Conservation (phyloP, 2,888 invertebrate genomes). For the Stenurella melanura region DNA sequence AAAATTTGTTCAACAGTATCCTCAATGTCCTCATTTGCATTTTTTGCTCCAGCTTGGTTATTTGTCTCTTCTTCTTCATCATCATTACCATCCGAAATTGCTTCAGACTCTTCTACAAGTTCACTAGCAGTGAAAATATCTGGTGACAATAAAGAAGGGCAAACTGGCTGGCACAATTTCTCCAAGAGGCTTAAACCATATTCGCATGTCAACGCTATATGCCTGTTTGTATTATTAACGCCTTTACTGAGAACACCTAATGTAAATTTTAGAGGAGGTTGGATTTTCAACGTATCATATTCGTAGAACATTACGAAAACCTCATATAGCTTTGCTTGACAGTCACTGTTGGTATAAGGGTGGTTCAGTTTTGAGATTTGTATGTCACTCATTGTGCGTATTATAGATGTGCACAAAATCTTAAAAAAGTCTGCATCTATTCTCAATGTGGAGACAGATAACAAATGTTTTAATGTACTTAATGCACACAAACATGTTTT, state of each 20-base stretch:
- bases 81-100: conserved; percentile 24
- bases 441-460: conserved; percentile 47
- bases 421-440: conserved; percentile 47
- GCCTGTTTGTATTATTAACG: conserved; percentile 44
- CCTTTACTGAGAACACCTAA: conserved; percentile 54
- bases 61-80: conserved; percentile 12
- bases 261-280: conserved; percentile 53
- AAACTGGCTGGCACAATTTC: conserved; percentile 58
- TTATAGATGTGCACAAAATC: conserved; percentile 51
- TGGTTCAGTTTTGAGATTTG: conserved; percentile 46
- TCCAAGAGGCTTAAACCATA: conserved; percentile 53
- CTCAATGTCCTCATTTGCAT: conserved; percentile 5
- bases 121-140: not conserved
- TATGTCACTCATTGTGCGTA: conserved; percentile 51
- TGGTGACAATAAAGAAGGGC: conserved; percentile 51
- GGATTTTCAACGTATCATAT: conserved; percentile 52
- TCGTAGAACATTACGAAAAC: conserved; percentile 55
- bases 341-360: conserved; percentile 52
- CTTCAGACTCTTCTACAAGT: conserved; percentile 12
- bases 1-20: not conserved
- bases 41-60: conserved; percentile 7
- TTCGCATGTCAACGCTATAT: conserved; percentile 50
- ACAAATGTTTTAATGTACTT: conserved; percentile 44
- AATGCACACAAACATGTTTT: conserved; percentile 52
- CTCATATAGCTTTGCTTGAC: conserved; percentile 53